Evolutionary conservation across 2,797 vertebrate species (phyloP).

Genomic region (Avahi laniger): DNA sequence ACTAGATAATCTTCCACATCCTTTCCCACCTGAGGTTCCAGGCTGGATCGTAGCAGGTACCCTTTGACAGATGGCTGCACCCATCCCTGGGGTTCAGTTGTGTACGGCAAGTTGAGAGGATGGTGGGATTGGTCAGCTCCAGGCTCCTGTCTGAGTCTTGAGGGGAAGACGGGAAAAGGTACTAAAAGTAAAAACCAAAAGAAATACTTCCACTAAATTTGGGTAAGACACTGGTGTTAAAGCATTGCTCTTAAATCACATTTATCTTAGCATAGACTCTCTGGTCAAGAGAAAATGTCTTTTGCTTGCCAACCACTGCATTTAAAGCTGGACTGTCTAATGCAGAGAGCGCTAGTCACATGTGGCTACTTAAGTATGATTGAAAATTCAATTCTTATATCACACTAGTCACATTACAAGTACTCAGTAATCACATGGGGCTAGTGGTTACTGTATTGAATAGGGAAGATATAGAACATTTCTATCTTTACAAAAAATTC

Average conservation of each 20-base stretch:
- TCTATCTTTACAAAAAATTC: background rate
- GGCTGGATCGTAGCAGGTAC: background rate
- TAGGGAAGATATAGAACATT: background rate
- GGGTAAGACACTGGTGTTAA: background rate
- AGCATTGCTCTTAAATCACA: background rate
- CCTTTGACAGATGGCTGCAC: background rate
- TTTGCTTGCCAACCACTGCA: background rate
- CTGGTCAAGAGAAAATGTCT: background rate
- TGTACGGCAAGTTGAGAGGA: background rate
- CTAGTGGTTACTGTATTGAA: background rate
- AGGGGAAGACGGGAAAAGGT: background rate
- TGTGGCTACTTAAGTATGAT: background rate
- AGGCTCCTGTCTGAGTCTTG: background rate
- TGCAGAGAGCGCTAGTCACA: background rate
- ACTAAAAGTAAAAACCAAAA: background rate
- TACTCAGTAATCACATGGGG: background rate
- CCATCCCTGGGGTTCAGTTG: background rate
- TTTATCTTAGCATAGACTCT: background rate
- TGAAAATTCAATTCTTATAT: background rate
- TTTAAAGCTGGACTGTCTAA: background rate
- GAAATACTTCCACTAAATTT: background rate
- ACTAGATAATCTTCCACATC: background rate
- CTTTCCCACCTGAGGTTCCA: background rate
- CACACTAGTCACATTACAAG: background rate
- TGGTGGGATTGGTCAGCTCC: background rate